Percentiles rank a stretch among this genome's conserved stretches.
phyloP scores from a whole-genome alignment of 2,888 invertebrate species.

The Ferrisia virgata region DNA sequence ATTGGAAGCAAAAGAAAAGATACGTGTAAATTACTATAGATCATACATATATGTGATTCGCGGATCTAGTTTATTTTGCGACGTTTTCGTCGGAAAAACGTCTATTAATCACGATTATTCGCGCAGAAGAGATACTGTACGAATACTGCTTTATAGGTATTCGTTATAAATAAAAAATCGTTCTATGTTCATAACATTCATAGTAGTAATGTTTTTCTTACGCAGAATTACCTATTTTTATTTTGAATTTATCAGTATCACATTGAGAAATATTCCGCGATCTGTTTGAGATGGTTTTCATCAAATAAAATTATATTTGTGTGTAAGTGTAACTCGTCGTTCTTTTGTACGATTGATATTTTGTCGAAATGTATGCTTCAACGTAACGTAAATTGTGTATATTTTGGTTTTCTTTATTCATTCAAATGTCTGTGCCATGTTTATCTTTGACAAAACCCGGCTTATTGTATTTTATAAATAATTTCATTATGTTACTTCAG shows the following conservation, averaged over 20 bases:
- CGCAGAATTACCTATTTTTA: not conserved
- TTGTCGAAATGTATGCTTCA: not conserved
- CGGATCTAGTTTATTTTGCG: not conserved
- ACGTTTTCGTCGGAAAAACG: not conserved
- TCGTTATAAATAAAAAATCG: not conserved
- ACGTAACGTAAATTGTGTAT: not conserved
- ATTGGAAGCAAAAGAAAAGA: not conserved
- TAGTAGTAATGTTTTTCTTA: not conserved
- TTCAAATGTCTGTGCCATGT: not conserved
- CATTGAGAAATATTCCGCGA: not conserved
- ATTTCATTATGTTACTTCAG: not conserved
- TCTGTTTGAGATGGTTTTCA: not conserved
- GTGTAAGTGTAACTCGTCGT: not conserved
- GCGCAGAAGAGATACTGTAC: not conserved
- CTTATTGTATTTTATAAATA: not conserved
- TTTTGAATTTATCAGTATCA: not conserved
- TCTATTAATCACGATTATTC: conserved; percentile 3
- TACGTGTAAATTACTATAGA: not conserved
- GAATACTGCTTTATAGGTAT: too few relatives aligned
- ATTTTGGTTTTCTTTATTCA: not conserved
- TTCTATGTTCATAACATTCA: not conserved
- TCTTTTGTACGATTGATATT: not conserved
- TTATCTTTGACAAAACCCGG: not conserved
- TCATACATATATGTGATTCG: too few relatives aligned
- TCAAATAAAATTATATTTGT: not conserved